Conservation (phyloP, 1,140 invertebrate genomes). For the Orius insidiosus region DNA sequence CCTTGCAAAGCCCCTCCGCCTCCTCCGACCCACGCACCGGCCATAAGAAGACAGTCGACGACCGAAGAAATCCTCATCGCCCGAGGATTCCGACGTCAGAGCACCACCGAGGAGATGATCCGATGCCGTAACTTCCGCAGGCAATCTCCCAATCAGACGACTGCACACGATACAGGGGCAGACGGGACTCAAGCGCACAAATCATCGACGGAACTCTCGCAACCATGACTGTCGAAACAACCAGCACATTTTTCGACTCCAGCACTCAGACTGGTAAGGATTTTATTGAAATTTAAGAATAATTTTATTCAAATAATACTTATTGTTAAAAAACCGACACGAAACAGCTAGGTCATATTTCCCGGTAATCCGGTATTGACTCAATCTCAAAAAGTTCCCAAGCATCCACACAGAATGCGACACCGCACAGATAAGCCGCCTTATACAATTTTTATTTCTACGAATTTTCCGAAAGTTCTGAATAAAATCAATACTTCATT, state of each 20-base stretch:
- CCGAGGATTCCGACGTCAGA: slow-evolving; percentile 70
- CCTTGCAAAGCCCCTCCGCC: slow-evolving; percentile 22
- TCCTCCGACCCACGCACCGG: slow-evolving; percentile 38
- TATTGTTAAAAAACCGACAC: neutral
- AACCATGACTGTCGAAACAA: slow-evolving; percentile 81
- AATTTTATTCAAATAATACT: neutral
- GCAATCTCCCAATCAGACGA: slow-evolving; percentile 31
- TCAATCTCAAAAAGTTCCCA: neutral
- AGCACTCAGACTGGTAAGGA: slow-evolving; percentile 78
- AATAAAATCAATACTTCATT: too few relatives aligned
- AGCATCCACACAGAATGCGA: neutral
- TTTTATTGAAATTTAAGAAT: neutral
- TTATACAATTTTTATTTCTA: neutral
- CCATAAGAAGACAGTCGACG: slow-evolving; percentile 68
- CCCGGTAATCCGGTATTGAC: neutral
- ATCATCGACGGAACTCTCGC: slow-evolving; percentile 82
- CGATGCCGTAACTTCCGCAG: slow-evolving; percentile 62
- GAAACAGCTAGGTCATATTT: neutral
- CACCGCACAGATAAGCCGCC: neutral
- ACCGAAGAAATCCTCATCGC: slow-evolving; percentile 83
- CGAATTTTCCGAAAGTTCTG: too few relatives aligned
- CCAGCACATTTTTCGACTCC: slow-evolving; percentile 79
- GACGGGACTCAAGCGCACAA: slow-evolving; percentile 72
- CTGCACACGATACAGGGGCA: slow-evolving; percentile 39
- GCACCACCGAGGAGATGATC: slow-evolving; percentile 83